phyloP scores from a whole-genome alignment of 2,113 vertebrate genomes.

The Myotis davidii region DNA sequence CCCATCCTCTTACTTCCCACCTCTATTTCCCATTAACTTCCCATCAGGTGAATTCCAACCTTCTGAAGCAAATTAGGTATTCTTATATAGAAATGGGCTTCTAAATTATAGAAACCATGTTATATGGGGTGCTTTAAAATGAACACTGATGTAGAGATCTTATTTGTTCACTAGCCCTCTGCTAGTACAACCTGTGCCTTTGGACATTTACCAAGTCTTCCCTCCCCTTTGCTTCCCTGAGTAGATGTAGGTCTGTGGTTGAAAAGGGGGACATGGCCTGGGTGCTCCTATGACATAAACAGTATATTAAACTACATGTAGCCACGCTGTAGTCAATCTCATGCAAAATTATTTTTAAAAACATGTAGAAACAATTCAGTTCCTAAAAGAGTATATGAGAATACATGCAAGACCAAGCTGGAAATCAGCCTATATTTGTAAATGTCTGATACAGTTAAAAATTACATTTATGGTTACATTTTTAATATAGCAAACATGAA shows the following conservation, averaged over 20 bases:
- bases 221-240: not conserved
- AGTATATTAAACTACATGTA: not conserved
- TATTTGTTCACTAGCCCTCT: not conserved
- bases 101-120: not conserved
- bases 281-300: not conserved
- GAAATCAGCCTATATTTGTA: not conserved
- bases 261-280: fast-evolving
- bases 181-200: not conserved
- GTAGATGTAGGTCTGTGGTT: not conserved
- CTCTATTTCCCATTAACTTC: not conserved
- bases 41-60: not conserved
- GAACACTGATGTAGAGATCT: not conserved
- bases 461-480: not conserved
- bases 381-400: not conserved
- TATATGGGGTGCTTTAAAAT: not conserved
- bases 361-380: not conserved
- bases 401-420: not conserved
- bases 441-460: not conserved
- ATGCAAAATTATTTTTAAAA: not conserved
- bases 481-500: not conserved
- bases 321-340: not conserved
- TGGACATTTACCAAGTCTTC: not conserved
- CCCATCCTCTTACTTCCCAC: fast-evolving
- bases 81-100: not conserved
- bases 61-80: not conserved